These are phyloP conservation scores for Phataginus tricuspis DNA, from an alignment of 2,797 vertebrate genomes.

Conservation along the genomic window DNA sequence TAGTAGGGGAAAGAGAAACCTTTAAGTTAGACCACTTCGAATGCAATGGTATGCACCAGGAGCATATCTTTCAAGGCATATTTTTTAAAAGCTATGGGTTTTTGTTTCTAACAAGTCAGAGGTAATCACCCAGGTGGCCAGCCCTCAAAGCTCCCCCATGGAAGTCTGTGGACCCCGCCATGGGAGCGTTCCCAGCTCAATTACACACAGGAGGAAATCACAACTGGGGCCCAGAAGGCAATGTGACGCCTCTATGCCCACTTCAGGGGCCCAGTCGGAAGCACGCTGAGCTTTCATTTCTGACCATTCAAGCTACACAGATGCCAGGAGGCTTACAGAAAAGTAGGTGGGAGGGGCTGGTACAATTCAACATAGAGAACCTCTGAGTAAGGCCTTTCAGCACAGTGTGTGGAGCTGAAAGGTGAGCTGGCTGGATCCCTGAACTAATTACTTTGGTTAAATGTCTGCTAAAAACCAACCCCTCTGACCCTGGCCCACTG, in stretches of 20 bases:
- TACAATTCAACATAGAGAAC: slow-evolving; percentile 79
- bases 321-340: slow-evolving; percentile 80
- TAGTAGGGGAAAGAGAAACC: not conserved
- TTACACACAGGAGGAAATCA: slow-evolving; percentile 68
- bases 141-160: not conserved
- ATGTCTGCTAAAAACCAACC: slow-evolving; percentile 65
- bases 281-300: slow-evolving; percentile 81
- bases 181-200: slow-evolving; percentile 53
- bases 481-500: not conserved
- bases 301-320: slow-evolving; percentile 83
- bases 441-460: slow-evolving; percentile 81
- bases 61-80: not conserved
- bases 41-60: not conserved
- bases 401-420: slow-evolving; percentile 74
- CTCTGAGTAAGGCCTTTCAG: slow-evolving; percentile 78
- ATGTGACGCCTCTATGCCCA: slow-evolving; percentile 68
- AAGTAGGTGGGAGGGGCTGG: slow-evolving; percentile 67
- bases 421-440: slow-evolving; percentile 77
- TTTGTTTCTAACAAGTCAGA: not conserved
- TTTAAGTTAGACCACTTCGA: not conserved
- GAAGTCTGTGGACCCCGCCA: slow-evolving; percentile 3
- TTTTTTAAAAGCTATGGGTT: not conserved
- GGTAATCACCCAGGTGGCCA: slow-evolving; percentile 1
- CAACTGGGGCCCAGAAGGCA: slow-evolving; percentile 69
- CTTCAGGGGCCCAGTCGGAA: slow-evolving; percentile 75